Evolutionary conservation across 1,140 invertebrate genomes (phyloP).

Genomic region (Eciton burchellii): DNA sequence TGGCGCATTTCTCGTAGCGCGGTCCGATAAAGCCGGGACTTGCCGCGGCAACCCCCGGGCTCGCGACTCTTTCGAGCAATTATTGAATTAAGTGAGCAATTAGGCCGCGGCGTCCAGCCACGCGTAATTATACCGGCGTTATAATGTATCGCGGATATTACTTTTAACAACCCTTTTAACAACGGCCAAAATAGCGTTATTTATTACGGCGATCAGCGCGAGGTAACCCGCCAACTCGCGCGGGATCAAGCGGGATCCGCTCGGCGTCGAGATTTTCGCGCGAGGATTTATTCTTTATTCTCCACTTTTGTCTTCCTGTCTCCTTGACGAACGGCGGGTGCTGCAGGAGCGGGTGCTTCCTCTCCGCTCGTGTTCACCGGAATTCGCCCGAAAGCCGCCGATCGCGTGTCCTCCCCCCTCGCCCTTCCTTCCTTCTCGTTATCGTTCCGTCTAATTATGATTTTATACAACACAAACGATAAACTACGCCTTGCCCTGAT

Average conservation of each 20-base stretch:
- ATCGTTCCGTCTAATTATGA: constrained; percentile 4
- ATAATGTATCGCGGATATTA: constrained; percentile 33
- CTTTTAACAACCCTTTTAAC: constrained; percentile 18
- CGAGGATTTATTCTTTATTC: neutral
- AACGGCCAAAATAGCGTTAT: constrained; percentile 15
- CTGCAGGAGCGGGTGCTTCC: constrained; percentile 8
- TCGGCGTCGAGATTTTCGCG: neutral
- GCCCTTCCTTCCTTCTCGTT: neutral
- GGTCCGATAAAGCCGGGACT: constrained; percentile 6
- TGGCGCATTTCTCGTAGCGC: constrained; percentile 46
- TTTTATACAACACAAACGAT: constrained; percentile 25
- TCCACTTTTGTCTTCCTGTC: neutral
- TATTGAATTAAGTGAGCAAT: constrained; percentile 49
- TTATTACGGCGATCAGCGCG: constrained; percentile 11
- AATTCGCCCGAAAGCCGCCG: constrained; percentile 37
- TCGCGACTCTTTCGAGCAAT: constrained; percentile 12
- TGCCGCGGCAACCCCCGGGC: neutral
- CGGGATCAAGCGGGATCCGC: neutral
- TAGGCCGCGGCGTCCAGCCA: constrained; percentile 19
- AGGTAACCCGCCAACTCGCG: too few relatives aligned
- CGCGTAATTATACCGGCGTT: constrained; percentile 39
- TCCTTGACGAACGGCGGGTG: neutral
- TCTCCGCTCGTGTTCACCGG: neutral
- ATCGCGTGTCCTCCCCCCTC: neutral
- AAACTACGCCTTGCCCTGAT: too few relatives aligned